Conservation (phyloP, 2,888 invertebrate species). For the Entomobrya proxima region DNA sequence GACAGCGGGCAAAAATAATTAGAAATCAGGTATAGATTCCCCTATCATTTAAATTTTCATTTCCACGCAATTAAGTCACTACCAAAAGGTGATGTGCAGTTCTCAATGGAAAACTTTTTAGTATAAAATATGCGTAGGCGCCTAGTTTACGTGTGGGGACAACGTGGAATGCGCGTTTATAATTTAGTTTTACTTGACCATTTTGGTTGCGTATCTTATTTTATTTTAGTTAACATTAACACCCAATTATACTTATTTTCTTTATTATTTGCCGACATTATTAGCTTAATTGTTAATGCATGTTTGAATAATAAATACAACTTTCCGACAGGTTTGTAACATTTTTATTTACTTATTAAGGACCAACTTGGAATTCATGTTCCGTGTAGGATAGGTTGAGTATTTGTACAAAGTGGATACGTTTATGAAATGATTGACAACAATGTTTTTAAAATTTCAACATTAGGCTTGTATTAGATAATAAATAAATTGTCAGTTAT, state of each 20-base stretch:
- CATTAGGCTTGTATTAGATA: no score
- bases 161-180: neutral
- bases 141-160: conserved; percentile 34
- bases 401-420: conserved; percentile 4
- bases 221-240: conserved; percentile 36
- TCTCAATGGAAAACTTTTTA: neutral
- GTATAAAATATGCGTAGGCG: conserved; percentile 56
- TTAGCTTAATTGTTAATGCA: conserved; percentile 42
- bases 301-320: no score
- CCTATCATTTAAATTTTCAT: conserved; percentile 60
- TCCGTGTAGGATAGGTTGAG: conserved; percentile 5
- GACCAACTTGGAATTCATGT: neutral
- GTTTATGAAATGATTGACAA: conserved; percentile 14
- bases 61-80: conserved; percentile 61
- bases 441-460: neutral
- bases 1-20: conserved; percentile 65
- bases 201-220: neutral
- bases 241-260: conserved; percentile 38
- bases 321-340: conserved; percentile 26
- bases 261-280: conserved; percentile 39
- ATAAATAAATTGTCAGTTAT: no score
- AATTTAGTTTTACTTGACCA: neutral
- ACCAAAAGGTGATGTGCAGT: neutral
- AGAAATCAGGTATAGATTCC: conserved; percentile 53
- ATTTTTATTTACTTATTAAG: conserved; percentile 30